Percentiles rank a stretch among this genome's conserved stretches.
Conservation (phyloP, 2,113 vertebrate species). For the Uropsilus gracilis region DNA sequence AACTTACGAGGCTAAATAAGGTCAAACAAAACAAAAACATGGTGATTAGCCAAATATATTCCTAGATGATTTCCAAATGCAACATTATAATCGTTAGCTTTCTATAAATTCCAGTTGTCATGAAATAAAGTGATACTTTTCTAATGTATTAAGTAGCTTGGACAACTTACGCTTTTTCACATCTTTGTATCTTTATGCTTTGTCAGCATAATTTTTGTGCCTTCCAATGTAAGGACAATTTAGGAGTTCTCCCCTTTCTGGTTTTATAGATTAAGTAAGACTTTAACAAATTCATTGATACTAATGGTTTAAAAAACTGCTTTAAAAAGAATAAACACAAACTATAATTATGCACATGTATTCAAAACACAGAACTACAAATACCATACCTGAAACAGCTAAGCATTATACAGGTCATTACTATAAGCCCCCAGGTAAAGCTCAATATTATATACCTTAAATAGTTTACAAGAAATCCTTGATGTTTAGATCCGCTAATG, state of each 20-base stretch:
- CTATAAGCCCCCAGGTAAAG: conserved; percentile 66
- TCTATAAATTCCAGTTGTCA: not conserved
- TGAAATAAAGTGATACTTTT: not conserved
- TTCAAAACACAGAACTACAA: conserved; percentile 28
- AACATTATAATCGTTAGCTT: not conserved
- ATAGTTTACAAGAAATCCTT: conserved; percentile 99
- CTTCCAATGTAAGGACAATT: not conserved
- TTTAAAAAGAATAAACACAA: conserved; percentile 29
- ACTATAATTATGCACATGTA: not conserved
- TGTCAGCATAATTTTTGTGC: not conserved
- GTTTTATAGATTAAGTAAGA: conserved; percentile 10
- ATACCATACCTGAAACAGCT: conserved; percentile 19
- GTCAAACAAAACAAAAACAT: not conserved
- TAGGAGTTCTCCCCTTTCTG: not conserved
- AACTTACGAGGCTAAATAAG: not conserved
- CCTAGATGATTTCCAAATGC: conserved; percentile 44
- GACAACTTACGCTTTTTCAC: not conserved
- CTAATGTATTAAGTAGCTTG: conserved; percentile 7
- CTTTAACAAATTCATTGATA: not conserved
- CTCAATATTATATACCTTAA: conserved; percentile 87
- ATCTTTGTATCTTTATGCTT: too few relatives aligned
- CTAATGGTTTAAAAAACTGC: conserved; percentile 1
- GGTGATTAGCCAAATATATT: not conserved
- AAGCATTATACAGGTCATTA: conserved; percentile 31
- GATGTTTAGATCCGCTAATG: conserved; percentile 99